Percentiles rank a stretch among this genome's conserved stretches.
Evolutionary conservation across 2,113 vertebrate species (phyloP).

Genomic region (Ascaphus truei): DNA sequence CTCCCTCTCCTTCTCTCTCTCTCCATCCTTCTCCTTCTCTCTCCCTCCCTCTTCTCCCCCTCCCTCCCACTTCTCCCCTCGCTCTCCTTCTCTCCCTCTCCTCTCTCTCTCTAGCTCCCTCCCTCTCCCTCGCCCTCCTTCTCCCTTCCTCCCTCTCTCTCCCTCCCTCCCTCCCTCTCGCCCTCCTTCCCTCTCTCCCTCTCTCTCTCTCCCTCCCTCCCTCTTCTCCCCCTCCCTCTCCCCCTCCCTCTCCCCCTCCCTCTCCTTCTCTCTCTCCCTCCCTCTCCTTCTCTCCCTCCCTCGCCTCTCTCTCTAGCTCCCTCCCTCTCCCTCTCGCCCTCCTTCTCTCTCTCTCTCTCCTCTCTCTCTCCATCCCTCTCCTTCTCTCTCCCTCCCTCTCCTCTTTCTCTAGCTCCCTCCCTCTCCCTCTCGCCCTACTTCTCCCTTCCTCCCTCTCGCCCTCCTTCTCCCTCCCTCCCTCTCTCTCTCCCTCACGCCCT

Average conservation of each 20-base stretch:
- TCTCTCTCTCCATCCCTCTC: not conserved
- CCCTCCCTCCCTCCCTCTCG: constrained; percentile 7
- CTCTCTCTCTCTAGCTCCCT: not conserved
- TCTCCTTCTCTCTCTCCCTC: not conserved
- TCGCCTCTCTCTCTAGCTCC: not conserved
- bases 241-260: not conserved
- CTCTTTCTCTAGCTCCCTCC: no score
- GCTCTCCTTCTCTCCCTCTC: not conserved
- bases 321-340: not conserved
- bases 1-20: not conserved
- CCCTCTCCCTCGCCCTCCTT: constrained; percentile 9
- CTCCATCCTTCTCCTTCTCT: not conserved
- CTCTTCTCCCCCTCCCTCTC: not conserved
- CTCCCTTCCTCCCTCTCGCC: not conserved
- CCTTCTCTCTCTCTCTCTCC: not conserved
- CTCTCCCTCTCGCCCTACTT: rapidly evolving
- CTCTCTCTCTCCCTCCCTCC: not conserved
- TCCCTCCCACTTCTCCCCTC: not conserved
- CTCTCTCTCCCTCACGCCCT: no score
- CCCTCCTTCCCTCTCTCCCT: not conserved
- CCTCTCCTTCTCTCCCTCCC: not conserved
- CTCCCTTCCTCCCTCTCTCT: not conserved
- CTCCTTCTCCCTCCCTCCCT: no score
- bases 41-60: no score
- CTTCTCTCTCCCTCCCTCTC: not conserved